Percentiles rank a stretch among this genome's conserved stretches.
Conservation (phyloP, 2,888 invertebrate genomes). For the Odontothrips loti region DNA sequence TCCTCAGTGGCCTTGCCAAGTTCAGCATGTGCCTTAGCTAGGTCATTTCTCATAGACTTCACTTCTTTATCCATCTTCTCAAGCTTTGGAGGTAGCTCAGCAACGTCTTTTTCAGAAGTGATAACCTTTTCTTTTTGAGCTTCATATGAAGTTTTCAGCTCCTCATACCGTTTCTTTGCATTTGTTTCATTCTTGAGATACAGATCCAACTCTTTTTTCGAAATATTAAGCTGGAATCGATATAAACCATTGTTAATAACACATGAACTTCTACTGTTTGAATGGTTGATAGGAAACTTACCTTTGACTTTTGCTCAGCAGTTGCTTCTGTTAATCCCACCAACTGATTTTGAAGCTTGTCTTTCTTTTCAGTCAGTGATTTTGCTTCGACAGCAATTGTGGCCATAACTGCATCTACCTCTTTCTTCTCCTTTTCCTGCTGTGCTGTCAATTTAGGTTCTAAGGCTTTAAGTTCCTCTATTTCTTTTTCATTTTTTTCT, state of each 20-base stretch:
- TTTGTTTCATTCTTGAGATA: constrained; percentile 62
- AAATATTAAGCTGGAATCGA: constrained; percentile 50
- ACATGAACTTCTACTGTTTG: not conserved
- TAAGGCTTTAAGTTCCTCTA: constrained; percentile 50
- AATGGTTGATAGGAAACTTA: constrained; percentile 27
- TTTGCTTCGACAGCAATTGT: constrained; percentile 64
- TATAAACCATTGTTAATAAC: constrained; percentile 28
- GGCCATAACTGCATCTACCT: constrained; percentile 57
- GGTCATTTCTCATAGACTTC: constrained; percentile 62
- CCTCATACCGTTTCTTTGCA: constrained; percentile 50
- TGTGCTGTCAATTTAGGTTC: constrained; percentile 51
- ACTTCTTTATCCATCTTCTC: constrained; percentile 28
- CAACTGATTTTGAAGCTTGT: constrained; percentile 62
- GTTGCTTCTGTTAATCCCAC: constrained; percentile 64
- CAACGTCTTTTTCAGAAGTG: constrained; percentile 31
- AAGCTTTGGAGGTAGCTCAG: constrained; percentile 29
- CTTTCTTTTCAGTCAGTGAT: constrained; percentile 66
- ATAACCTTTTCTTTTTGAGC: constrained; percentile 47
- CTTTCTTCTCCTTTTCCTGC: constrained; percentile 52
- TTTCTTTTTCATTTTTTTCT: constrained; percentile 67
- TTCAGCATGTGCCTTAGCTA: constrained; percentile 55
- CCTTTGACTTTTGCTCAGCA: constrained; percentile 62
- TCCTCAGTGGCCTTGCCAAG: constrained; percentile 28
- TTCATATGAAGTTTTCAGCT: constrained; percentile 40
- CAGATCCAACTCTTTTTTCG: constrained; percentile 75